Evolutionary conservation across 92 coral and sea anemone species (phyloP), one percentile per base, ranked within the genome.

Genomic region (Ricordea florida): DNA sequence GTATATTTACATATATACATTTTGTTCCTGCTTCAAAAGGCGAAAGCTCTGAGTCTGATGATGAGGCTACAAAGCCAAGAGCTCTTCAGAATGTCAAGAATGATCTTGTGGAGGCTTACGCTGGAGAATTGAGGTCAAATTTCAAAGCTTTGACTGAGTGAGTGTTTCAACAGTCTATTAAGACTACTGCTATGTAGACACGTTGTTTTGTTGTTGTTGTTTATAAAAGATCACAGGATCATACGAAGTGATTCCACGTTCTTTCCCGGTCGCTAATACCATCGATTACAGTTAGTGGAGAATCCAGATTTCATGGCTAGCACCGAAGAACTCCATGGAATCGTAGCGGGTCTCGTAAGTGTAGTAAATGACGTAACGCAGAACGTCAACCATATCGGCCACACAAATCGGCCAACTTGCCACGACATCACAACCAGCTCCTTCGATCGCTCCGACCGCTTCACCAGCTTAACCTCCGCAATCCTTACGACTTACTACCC

Each of bases 51-150:
- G 24, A 49, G 7, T 14, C 45, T 33, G 52, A 37, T 7, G 2
- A 10, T 33, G 66, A 18, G 6, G 24, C 47, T n/a, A n/a, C n/a
- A 18, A 62, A 45, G 34, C 56, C 57, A n/a, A 67, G 36, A 15
- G 69, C 65, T n/a, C 82, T 84, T 10, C 75, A 69, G 33, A 37
- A 43, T 2, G 66, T 84, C 38, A 46, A 78, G 4, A 76, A 75
- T 37, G 48, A 15, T 30, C 82, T 84, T 51, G 82, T 84, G 41
- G 78, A 61, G 44, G 72, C 77, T 11, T 84, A 84, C 34, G 89
- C 70, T 14, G 80, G 85, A 24, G 59, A 69, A 3, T 77, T 84
- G 10, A 40, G 82, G 47, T 9, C 70, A 14, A 60, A 44, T 15
- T 36, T 70, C 30, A 70, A 70, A n/a, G 77, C 51, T 42, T 26